Percentiles rank a stretch among this genome's conserved stretches.
These are phyloP conservation scores for Anguilla marmorata DNA, from an alignment of 2,797 vertebrate genomes.

Conservation along the genomic window DNA sequence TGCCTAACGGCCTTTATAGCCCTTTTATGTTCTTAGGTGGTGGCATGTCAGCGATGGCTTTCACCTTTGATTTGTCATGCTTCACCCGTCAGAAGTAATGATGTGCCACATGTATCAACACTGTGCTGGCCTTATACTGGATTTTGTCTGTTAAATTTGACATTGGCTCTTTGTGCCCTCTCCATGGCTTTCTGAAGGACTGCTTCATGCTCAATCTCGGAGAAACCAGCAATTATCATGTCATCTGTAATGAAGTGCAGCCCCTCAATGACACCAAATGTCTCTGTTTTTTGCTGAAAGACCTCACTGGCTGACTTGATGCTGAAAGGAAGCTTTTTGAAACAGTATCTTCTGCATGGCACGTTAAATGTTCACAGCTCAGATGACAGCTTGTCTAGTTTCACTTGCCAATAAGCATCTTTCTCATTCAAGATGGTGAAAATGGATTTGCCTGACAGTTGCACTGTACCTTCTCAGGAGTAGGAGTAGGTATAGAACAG, in stretches of 20 bases:
- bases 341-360: not conserved
- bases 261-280: not conserved
- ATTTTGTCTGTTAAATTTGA: slow-evolving; percentile 31
- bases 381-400: slow-evolving; percentile 13
- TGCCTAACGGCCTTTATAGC: slow-evolving; percentile 35
- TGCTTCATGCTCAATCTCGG: slow-evolving; percentile 32
- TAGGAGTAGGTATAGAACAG: not conserved
- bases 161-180: slow-evolving; percentile 7
- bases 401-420: slow-evolving; percentile 35
- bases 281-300: not conserved
- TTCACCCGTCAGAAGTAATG: slow-evolving; percentile 8
- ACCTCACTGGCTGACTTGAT: slow-evolving; percentile 6
- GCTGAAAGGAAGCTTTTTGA: not conserved
- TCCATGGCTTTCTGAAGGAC: slow-evolving; percentile 37
- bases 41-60: slow-evolving; percentile 34
- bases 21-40: slow-evolving; percentile 32
- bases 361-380: slow-evolving; percentile 9
- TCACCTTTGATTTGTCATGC: not conserved
- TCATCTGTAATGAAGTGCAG: slow-evolving; percentile 33
- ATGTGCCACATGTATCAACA: slow-evolving; percentile 31
- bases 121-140: slow-evolving; percentile 6
- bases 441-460: slow-evolving; percentile 30
- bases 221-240: slow-evolving; percentile 41
- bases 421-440: slow-evolving; percentile 31
- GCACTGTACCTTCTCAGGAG: not conserved